Percentiles rank a stretch among this genome's conserved stretches.
phyloP scores from a whole-genome alignment of 23 tunicate genomes.

The Aplidium turbinatum region DNA sequence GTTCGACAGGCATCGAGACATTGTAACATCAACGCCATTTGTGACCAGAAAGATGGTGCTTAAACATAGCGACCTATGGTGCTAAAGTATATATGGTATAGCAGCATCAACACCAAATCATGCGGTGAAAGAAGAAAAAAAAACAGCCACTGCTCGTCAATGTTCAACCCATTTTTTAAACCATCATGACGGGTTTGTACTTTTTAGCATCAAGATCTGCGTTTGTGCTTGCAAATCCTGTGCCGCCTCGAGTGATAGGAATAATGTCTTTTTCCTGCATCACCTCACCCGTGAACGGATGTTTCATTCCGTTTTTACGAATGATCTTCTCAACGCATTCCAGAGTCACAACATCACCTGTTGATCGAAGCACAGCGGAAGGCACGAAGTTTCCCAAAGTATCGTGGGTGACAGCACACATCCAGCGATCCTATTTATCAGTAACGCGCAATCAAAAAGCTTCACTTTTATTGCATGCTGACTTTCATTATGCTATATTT shows the following conservation, averaged over 20 bases:
- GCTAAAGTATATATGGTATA: no score
- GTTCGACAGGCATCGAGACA: no score
- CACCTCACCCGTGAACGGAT: slow-evolving; percentile 69
- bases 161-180: neutral
- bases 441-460: neutral
- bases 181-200: slow-evolving; percentile 80
- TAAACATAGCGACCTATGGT: no score
- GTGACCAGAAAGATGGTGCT: no score
- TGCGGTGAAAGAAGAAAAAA: no score
- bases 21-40: no score
- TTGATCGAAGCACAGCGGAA: slow-evolving; percentile 72
- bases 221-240: slow-evolving; percentile 88
- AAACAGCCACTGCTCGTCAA: no score
- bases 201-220: slow-evolving; percentile 72
- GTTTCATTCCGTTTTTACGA: slow-evolving; percentile 80
- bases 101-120: no score
- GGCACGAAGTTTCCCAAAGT: slow-evolving; percentile 79
- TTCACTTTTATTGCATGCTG: no score
- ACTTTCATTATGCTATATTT: no score
- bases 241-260: slow-evolving; percentile 82
- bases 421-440: slow-evolving; percentile 68
- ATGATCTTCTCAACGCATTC: slow-evolving; percentile 89
- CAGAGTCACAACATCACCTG: slow-evolving; percentile 90
- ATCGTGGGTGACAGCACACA: slow-evolving; percentile 98
- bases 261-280: slow-evolving; percentile 81